phyloP scores from a whole-genome alignment of 2,113 vertebrate genomes.

The Saimiri boliviensis region DNA sequence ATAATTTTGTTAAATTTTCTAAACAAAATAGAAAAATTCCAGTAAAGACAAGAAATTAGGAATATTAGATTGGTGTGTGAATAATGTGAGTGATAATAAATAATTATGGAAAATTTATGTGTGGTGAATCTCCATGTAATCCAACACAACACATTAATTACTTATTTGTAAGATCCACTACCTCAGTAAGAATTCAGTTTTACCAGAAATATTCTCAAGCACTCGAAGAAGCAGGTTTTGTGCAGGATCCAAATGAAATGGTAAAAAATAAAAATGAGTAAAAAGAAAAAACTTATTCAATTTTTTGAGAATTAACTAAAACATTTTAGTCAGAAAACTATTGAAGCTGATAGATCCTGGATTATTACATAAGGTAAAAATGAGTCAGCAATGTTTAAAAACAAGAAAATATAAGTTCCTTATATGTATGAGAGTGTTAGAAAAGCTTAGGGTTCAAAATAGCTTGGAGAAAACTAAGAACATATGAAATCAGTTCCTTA shows the following conservation, averaged over 20 bases:
- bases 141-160: neutral
- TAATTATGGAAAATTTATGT: neutral
- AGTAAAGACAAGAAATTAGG: neutral
- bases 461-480: neutral
- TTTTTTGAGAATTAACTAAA: neutral
- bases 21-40: neutral
- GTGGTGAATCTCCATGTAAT: neutral
- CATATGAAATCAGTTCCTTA: neutral
- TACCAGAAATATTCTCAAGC: conserved; percentile 5
- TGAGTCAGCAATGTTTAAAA: neutral
- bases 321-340: neutral
- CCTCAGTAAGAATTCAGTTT: neutral
- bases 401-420: neutral
- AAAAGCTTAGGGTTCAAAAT: neutral
- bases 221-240: neutral
- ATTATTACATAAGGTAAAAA: neutral
- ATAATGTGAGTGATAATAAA: neutral
- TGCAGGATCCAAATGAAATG: neutral
- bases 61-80: neutral
- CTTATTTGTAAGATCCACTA: neutral
- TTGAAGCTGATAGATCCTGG: neutral
- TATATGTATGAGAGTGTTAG: neutral
- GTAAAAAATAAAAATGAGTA: neutral
- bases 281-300: neutral
- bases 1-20: conserved; percentile 25